Conservation (phyloP, 2,888 invertebrate genomes). For the Sinodicranocentrus sp. region DNA sequence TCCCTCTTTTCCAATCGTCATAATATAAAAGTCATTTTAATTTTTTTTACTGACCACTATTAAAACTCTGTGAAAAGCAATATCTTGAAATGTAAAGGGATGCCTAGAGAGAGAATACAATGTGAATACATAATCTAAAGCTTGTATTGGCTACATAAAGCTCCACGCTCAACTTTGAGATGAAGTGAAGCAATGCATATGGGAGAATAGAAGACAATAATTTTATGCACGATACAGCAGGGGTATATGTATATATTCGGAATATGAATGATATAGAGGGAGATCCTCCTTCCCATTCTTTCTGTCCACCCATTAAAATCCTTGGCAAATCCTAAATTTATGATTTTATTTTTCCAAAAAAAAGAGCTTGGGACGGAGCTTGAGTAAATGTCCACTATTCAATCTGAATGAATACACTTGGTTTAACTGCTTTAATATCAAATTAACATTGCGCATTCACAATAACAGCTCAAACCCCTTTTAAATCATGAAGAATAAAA, state of each 20-base stretch:
- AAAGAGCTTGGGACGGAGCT: conserved; percentile 8
- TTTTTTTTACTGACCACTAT: neutral
- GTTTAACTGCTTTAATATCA: no score
- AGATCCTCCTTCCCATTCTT: conserved; percentile 72
- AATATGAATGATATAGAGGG: conserved; percentile 20
- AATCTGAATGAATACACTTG: no score
- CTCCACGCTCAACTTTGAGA: no score
- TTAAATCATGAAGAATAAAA: conserved; percentile 15
- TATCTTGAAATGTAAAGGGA: no score
- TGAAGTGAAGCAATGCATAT: neutral
- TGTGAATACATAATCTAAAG: no score
- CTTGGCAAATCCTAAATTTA: conserved; percentile 72
- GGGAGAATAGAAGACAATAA: neutral
- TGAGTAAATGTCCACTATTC: no score
- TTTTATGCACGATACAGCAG: conserved; percentile 23
- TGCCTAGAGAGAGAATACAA: no score
- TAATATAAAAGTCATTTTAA: conserved; percentile 47
- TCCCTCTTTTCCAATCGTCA: conserved; percentile 59
- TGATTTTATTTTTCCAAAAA: conserved; percentile 62
- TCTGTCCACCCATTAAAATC: conserved; percentile 70
- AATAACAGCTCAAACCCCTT: no score
- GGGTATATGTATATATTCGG: no score
- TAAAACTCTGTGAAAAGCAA: no score
- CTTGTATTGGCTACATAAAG: no score
- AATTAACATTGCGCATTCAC: neutral